phyloP scores from a whole-genome alignment of 2,113 vertebrate genomes.

The Argyrosomus japonicus region DNA sequence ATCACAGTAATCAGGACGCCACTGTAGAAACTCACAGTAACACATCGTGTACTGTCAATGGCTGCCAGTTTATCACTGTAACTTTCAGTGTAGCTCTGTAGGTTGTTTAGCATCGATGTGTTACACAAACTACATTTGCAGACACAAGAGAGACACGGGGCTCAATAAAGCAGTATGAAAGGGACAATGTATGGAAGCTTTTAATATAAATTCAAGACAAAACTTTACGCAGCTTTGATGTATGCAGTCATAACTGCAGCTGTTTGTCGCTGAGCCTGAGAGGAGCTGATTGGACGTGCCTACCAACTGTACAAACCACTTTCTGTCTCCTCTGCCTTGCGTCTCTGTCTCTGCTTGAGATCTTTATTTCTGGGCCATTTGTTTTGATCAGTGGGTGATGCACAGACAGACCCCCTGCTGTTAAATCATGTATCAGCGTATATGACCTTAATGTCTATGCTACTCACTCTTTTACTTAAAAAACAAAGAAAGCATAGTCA shows the following conservation, averaged over 20 bases:
- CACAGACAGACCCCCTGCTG: constrained; percentile 25
- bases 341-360: constrained; percentile 6
- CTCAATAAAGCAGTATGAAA: background rate
- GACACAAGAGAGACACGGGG: background rate
- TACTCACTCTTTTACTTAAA: constrained; percentile 15
- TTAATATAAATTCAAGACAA: background rate
- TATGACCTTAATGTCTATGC: constrained; percentile 47
- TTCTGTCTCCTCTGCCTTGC: background rate
- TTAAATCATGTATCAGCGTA: constrained; percentile 31
- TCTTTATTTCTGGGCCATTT: constrained; percentile 26
- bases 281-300: background rate
- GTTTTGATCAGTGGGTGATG: constrained; percentile 44
- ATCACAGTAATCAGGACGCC: too few species aligned
- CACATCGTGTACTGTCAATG: too few species aligned
- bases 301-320: constrained; percentile 7
- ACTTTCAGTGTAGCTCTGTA: background rate
- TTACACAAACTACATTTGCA: background rate
- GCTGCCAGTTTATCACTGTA: too few species aligned
- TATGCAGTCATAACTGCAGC: background rate
- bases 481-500: constrained; percentile 18
- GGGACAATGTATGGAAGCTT: background rate
- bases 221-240: background rate
- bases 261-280: constrained; percentile 1
- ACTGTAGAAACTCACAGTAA: too few species aligned
- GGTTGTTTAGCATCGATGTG: background rate